Base-by-base conservation (phyloP, 1,140 invertebrate species). In the Leptopilina clavipes region DNA sequence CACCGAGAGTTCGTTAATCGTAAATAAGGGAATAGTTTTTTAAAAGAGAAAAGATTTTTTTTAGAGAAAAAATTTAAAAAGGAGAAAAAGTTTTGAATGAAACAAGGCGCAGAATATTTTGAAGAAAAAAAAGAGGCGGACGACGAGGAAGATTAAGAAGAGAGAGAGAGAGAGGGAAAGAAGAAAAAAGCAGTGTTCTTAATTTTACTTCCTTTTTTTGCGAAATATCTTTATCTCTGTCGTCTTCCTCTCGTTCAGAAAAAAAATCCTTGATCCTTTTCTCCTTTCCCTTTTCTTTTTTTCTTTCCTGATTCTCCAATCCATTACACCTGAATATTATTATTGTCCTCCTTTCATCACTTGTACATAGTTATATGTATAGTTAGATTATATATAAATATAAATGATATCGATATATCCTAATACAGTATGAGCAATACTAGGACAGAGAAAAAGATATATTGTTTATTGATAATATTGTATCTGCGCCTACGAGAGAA, bases 291-390 rank as follows among this genome's bases (percentile, higher is more conserved):
- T 72, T 77, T 75, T 56, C 72, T 9, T 65, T 70, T 22, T 76
- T 45, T 40, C n/a, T 12, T 14, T 45, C 8, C 48, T 56, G 52
- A 48, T 11, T 18, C 71, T n/a, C n/a, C n/a, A n/a, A n/a, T n/a
- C 40, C 25, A 54, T 56, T 45, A 54, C 56, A 37, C 78, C n/a
- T n/a, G n/a, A n/a, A n/a, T 74, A 76, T 81, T 81, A 31, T 31
- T 31, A 31, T 79, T 79, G 75, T 79, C 78, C 79, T 83, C 80
- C 78, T 77, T 75, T 81, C 78, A 79, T 76, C 82, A 86, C 83
- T 87, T 90, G 89, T 90, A 90, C 83, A 90, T 90, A 90, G 88
- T 89, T 90, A 89, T 89, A 90, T 90, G 88, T 89, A 89, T 90
- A 90, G 88, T 87, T 90, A 89, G 88, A 89, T 89, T 88, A 84